Evolutionary conservation across 2,888 invertebrate species (phyloP).

Genomic region (Heliconius erato): DNA sequence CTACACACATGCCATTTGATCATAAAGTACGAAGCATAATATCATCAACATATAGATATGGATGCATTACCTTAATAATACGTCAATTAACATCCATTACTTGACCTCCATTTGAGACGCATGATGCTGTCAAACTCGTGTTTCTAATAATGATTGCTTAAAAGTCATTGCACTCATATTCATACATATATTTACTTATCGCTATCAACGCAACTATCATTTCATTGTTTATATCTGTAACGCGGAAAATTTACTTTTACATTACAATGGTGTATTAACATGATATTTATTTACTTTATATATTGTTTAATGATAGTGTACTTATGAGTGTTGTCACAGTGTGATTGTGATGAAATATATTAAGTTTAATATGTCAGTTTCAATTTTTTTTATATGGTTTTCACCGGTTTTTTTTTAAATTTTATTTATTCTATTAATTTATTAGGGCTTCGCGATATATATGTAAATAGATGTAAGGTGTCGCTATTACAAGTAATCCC

Average conservation of each 20-base stretch:
- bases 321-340: neutral
- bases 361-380: neutral
- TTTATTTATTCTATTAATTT: neutral
- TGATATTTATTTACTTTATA: neutral
- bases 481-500: neutral
- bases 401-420: neutral
- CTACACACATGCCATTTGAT: neutral
- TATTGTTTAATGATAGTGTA: neutral
- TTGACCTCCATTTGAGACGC: conserved; percentile 27
- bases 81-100: conserved; percentile 35
- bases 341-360: neutral
- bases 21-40: neutral
- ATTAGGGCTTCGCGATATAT: neutral
- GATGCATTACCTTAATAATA: conserved; percentile 17
- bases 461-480: neutral
- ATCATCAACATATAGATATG: conserved; percentile 3
- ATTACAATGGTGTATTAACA: conserved; percentile 6
- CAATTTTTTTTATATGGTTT: neutral
- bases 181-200: neutral
- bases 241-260: conserved; percentile 14
- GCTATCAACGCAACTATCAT: neutral
- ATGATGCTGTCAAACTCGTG: conserved; percentile 14
- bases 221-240: conserved; percentile 18
- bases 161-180: conserved; percentile 17
- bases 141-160: neutral